Conservation (phyloP, 30 jellyfish, hydroid and myxozoan genomes). For the Chrysaora quinquecirrha region DNA sequence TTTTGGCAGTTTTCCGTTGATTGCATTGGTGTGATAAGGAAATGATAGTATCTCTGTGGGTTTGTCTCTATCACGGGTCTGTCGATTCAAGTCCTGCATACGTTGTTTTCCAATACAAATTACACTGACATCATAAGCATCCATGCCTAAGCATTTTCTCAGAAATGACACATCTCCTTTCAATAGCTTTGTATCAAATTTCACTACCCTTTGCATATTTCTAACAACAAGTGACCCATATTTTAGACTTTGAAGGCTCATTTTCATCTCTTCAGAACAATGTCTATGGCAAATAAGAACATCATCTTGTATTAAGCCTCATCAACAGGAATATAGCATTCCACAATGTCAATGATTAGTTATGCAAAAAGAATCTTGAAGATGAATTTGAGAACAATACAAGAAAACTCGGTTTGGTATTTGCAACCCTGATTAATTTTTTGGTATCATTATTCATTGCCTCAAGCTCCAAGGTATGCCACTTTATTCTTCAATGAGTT, state of each 20-base stretch:
- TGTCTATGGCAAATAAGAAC: background rate
- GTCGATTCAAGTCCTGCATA: conserved; percentile 34
- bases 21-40: conserved; percentile 38
- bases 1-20: conserved; percentile 38
- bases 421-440: too few relatives aligned
- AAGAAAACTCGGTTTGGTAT: too few relatives aligned
- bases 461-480: too few relatives aligned
- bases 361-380: too few relatives aligned
- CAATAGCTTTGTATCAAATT: conserved; percentile 47
- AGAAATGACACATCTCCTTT: conserved; percentile 45
- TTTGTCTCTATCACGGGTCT: conserved; percentile 34
- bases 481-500: too few relatives aligned
- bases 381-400: too few relatives aligned
- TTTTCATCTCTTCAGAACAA: background rate
- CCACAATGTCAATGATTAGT: background rate
- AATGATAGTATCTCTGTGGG: conserved; percentile 72
- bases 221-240: conserved; percentile 56
- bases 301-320: background rate
- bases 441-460: too few relatives aligned
- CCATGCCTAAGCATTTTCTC: conserved; percentile 29
- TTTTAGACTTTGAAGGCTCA: conserved; percentile 43
- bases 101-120: conserved; percentile 49
- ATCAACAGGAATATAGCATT: background rate
- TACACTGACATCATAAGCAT: conserved; percentile 61
- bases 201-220: conserved; percentile 59